phyloP scores from a whole-genome alignment of 2,797 vertebrate genomes.

The Pipistrellus nathusii region DNA sequence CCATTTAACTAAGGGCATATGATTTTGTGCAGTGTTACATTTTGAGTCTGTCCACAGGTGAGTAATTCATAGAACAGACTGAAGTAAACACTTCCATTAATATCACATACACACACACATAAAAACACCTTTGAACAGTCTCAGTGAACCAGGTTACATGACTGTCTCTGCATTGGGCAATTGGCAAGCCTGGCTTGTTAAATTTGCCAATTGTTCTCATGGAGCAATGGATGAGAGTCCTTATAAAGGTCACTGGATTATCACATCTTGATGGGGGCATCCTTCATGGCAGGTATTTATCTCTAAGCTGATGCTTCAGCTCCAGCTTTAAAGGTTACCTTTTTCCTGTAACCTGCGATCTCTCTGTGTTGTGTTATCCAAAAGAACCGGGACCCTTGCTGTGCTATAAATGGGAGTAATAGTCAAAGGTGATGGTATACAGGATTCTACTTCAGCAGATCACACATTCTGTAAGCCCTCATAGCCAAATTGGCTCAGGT shows the following conservation, averaged over 20 bases:
- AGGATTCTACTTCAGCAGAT: neutral
- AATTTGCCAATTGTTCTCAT: neutral
- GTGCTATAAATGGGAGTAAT: accelerated
- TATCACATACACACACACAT: too few species aligned
- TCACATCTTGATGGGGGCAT: neutral
- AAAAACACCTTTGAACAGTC: neutral
- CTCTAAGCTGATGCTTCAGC: neutral
- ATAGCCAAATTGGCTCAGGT: neutral
- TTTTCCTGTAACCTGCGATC: neutral
- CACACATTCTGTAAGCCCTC: neutral
- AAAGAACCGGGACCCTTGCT: neutral
- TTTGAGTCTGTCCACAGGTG: neutral
- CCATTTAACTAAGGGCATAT: neutral
- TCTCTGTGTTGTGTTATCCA: too few species aligned
- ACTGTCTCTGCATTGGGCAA: neutral
- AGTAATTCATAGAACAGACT: neutral
- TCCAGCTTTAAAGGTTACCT: neutral
- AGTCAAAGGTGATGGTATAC: neutral
- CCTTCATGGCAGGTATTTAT: neutral
- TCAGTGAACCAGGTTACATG: too few species aligned
- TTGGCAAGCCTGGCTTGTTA: neutral
- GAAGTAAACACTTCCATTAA: neutral
- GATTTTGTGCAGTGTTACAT: neutral
- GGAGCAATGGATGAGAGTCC: too few species aligned
- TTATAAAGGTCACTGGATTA: neutral